These are phyloP conservation scores for Plestiodon gilberti DNA, from an alignment of 2,113 vertebrate species.

Conservation along the genomic window DNA sequence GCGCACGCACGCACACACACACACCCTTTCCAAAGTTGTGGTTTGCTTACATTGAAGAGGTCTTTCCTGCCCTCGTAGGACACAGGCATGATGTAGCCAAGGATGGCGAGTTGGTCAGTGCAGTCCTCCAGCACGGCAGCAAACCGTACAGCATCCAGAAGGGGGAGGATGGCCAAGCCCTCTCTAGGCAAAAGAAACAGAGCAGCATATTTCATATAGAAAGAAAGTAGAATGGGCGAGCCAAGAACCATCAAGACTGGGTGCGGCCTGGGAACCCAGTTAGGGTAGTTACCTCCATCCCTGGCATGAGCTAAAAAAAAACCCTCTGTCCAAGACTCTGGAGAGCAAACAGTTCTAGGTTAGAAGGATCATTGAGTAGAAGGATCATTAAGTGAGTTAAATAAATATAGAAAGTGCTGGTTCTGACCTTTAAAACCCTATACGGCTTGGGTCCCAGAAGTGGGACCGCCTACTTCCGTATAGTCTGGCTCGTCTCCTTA, in stretches of 20 bases:
- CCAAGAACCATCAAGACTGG: slow-evolving; percentile 26
- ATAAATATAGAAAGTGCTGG: no score
- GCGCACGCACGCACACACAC: background rate
- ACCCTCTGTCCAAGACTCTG: background rate
- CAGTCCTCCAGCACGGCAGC: slow-evolving; percentile 78
- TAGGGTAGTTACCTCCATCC: background rate
- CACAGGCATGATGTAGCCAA: slow-evolving; percentile 76
- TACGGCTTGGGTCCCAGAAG: no score
- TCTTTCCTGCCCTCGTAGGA: slow-evolving; percentile 45
- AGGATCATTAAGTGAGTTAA: no score
- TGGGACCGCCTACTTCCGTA: no score
- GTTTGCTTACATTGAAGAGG: slow-evolving; percentile 49
- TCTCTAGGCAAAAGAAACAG: slow-evolving; percentile 49
- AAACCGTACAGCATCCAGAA: slow-evolving; percentile 73
- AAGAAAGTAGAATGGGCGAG: background rate
- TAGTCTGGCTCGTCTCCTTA: no score
- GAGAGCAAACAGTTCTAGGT: background rate
- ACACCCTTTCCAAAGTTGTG: no score
- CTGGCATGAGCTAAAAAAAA: background rate
- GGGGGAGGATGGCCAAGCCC: slow-evolving; percentile 42
- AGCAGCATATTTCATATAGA: slow-evolving; percentile 37
- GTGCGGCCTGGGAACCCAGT: background rate
- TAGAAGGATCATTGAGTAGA: background rate
- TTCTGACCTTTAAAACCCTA: no score
- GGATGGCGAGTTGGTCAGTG: slow-evolving; percentile 79